These are phyloP conservation scores for Drosophila melanogaster DNA, from an alignment of 1,140 invertebrate genomes.

Conservation along the genomic window DNA sequence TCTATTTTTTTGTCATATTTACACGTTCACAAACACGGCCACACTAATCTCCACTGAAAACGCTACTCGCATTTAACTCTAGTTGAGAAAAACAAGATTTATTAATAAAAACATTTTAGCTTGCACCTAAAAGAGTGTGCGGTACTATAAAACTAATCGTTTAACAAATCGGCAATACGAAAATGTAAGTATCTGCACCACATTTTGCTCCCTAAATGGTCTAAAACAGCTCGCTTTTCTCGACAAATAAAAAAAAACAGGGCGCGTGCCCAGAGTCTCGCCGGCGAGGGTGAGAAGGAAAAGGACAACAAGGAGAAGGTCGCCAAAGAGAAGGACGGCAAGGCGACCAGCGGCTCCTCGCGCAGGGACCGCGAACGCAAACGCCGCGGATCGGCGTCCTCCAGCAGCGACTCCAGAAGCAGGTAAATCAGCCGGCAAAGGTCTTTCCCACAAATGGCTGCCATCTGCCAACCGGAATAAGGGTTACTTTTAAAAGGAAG, in stretches of 20 bases:
- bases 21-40: neutral
- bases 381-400: constrained; percentile 87
- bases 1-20: no score
- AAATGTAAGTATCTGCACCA: constrained; percentile 33
- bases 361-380: constrained; percentile 81
- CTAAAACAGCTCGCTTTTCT: constrained; percentile 20
- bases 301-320: constrained; percentile 77
- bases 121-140: constrained; percentile 5
- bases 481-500: neutral
- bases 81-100: constrained; percentile 17
- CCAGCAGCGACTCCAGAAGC: constrained; percentile 90
- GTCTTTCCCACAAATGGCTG: neutral
- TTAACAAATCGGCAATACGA: constrained; percentile 1
- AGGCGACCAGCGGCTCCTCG: constrained; percentile 66
- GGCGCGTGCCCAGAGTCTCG: constrained; percentile 78
- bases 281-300: constrained; percentile 69
- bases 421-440: constrained; percentile 85
- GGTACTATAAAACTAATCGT: neutral
- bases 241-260: constrained; percentile 18
- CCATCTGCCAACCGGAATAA: constrained; percentile 1
- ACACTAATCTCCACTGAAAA: constrained; percentile 34
- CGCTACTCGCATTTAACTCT: constrained; percentile 20
- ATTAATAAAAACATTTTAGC: constrained; percentile 21
- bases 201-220: neutral
- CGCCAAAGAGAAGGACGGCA: constrained; percentile 70